Base-by-base conservation (phyloP, 1,140 invertebrate genomes). In the Hermatobates lingyangjiaoensis region DNA sequence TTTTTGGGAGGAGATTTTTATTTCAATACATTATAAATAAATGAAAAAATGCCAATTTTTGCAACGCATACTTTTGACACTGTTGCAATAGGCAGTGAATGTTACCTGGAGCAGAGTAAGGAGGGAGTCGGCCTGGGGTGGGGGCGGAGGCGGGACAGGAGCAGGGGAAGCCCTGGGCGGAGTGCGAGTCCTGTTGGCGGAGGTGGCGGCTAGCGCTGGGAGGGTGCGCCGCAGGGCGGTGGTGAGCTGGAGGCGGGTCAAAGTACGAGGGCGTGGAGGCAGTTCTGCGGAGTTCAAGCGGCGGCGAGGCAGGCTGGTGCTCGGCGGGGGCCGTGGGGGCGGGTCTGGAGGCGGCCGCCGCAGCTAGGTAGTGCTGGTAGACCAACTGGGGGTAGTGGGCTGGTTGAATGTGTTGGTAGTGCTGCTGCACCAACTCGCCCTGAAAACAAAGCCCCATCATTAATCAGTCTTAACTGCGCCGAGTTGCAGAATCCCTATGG, bases 41-140 rank as follows among this genome's bases (percentile, higher is more conserved):
- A 34, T 10, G 7, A 34, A 34, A n/a, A n/a, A n/a, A n/a, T n/a
- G n/a, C n/a, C n/a, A n/a, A n/a, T n/a, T n/a, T n/a, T n/a, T n/a
- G n/a, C n/a, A n/a, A n/a, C n/a, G n/a, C n/a, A n/a, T n/a, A n/a
- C n/a, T n/a, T n/a, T n/a, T n/a, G n/a, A n/a, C n/a, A n/a, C n/a
- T n/a, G n/a, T n/a, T n/a, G n/a, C n/a, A 2, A 48, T 34, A 30
- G 20, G 23, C n/a, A 34, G 21, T 3, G 24, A 28, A 25, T 64
- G 63, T 65, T 57, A 80, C 77, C 68, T 77, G 70, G 2, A 90
- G 67, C 20, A 88, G 64, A 68, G 79, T 84, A 44, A 82, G 73
- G 45, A 88, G 68, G 21, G 81, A 82, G 64, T 88, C 84, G 10
- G 78, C 80, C 61, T 84, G 81, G 28, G 80, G 77, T 48, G 75